A percentile compares a stretch with the other conserved stretches of the same genome.
Conservation (phyloP, 2,888 invertebrate species). For the Cosmorhoe ocellata region DNA sequence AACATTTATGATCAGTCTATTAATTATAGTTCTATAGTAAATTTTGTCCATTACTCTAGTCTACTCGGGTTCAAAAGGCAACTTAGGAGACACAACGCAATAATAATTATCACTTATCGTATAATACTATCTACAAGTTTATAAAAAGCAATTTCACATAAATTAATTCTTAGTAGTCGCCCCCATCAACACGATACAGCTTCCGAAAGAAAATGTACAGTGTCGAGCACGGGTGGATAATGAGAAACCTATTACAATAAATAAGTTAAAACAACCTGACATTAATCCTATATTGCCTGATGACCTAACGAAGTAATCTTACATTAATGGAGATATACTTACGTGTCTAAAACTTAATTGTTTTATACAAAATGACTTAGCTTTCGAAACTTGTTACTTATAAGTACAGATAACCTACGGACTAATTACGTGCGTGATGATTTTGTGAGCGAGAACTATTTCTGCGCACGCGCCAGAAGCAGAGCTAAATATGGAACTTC, state of each 20-base stretch:
- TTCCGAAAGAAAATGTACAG: slow-evolving; percentile 40
- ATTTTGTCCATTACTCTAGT: slow-evolving; percentile 78
- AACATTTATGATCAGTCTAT: slow-evolving; percentile 82
- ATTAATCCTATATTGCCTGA: slow-evolving; percentile 72
- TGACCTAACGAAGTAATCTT: slow-evolving; percentile 64
- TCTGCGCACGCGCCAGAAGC: slow-evolving; percentile 14
- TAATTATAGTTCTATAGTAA: slow-evolving; percentile 74
- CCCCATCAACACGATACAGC: slow-evolving; percentile 46
- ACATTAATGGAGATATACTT: slow-evolving; percentile 80
- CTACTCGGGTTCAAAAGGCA: slow-evolving; percentile 69
- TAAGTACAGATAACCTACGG: slow-evolving; percentile 78
- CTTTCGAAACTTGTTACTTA: slow-evolving; percentile 82
- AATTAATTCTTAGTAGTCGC: slow-evolving; percentile 58
- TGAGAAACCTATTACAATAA: slow-evolving; percentile 64
- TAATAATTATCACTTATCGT: slow-evolving; percentile 51
- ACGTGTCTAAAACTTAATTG: slow-evolving; percentile 75
- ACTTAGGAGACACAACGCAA: slow-evolving; percentile 64
- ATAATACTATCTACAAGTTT: slow-evolving; percentile 66
- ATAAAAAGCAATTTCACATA: slow-evolving; percentile 68
- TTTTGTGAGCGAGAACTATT: slow-evolving; percentile 50
- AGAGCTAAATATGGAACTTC: neutral
- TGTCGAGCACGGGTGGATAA: slow-evolving; percentile 41
- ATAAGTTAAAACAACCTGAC: slow-evolving; percentile 74
- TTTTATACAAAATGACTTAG: slow-evolving; percentile 83
- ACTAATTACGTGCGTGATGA: slow-evolving; percentile 75